Percentiles rank a stretch among this genome's conserved stretches.
phyloP scores from a whole-genome alignment of 2,888 invertebrate genomes.

The Incurvaria masculella region DNA sequence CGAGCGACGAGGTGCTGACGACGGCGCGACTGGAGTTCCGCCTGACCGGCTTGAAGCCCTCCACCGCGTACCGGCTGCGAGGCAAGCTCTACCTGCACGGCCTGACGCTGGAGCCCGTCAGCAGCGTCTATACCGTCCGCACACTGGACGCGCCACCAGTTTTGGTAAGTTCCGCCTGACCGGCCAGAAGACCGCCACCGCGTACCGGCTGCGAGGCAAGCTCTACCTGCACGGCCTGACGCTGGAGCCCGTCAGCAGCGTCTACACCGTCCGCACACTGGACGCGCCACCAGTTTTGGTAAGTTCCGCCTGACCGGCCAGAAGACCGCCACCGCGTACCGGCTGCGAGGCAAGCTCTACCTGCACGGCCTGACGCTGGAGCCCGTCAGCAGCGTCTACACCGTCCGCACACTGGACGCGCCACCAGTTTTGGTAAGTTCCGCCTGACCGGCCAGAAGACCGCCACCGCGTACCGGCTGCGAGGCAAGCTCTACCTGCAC shows the following conservation, averaged over 20 bases:
- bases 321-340: constrained; percentile 76
- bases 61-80: constrained; percentile 78
- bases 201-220: constrained; percentile 79
- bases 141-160: constrained; percentile 58
- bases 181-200: constrained; percentile 72
- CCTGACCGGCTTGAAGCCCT: constrained; percentile 69
- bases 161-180: constrained; percentile 68
- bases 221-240: constrained; percentile 73
- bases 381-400: constrained; percentile 74
- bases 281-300: constrained; percentile 36
- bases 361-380: constrained; percentile 74
- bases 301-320: constrained; percentile 76
- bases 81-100: constrained; percentile 77
- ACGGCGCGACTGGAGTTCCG: constrained; percentile 85
- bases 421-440: constrained; percentile 61
- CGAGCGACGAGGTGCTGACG: constrained; percentile 80
- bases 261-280: constrained; percentile 72
- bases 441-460: constrained; percentile 73
- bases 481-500: constrained; percentile 74
- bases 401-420: constrained; percentile 64
- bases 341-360: constrained; percentile 76
- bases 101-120: constrained; percentile 72
- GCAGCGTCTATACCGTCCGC: constrained; percentile 70
- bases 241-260: constrained; percentile 72
- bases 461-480: constrained; percentile 77